Evolutionary conservation across 2,888 invertebrate species (phyloP), one percentile per base, ranked within the genome.

Genomic region (Acleris sparsana): DNA sequence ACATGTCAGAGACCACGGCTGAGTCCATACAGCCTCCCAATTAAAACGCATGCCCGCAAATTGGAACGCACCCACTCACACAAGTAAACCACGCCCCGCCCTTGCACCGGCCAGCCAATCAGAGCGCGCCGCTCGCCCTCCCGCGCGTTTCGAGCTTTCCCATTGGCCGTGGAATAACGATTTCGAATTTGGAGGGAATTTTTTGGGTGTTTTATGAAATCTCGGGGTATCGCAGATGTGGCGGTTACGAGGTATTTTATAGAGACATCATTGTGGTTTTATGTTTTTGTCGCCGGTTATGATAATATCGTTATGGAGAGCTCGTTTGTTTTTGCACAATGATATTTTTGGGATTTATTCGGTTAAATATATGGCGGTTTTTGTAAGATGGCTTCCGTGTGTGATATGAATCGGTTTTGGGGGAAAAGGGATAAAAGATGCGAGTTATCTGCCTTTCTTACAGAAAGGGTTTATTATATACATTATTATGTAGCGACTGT

Each of bases 141-240:
- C 84, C 81, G 82, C 84, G 83, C 75, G 72, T 75, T 80, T 72
- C 73, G 70, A 68, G 73, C 80, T 71, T 73, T 73, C 73, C 80
- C 73, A 89, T 92, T 91, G 85, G 91, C 73, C 69, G 75, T 71
- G 73, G 70, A 74, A 75, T 88, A 88, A 89, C 88, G 88, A 89
- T 89, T 88, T 84, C 79, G 75, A 79, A 82, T 84, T 87, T 82
- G 86, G 84, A 85, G 87, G 88, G 86, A 87, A 87, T 85, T 87
- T 90, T 89, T 89, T 80, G 87, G 89, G 85, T 87, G 87, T 85
- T 87, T 86, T 87, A 89, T 87, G 84, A 84, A 85, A 84, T 85
- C 86, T 84, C 82, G 75, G 75, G 79, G 75, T 73, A 63, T 71
- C 76, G 70, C 72, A 75, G 76, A 77, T 68, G 73, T 73, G 73